Evolutionary conservation across 2,888 invertebrate genomes (phyloP), one percentile per base, ranked within the genome.

Genomic region (Orthosia incerta): DNA sequence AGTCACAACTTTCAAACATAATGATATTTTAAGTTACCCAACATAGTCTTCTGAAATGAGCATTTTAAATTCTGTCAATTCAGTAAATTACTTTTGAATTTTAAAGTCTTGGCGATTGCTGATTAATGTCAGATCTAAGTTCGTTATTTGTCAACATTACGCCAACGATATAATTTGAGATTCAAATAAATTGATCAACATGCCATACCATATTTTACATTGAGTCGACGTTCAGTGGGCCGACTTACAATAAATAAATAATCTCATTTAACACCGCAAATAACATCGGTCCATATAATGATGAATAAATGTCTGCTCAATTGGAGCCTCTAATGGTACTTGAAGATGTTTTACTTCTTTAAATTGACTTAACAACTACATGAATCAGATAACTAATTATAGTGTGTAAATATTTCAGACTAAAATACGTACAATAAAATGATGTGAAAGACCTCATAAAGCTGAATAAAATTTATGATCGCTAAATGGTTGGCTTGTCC

Each of bases 371-470:
- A 73, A 80, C 77, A 77, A 74, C 23, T 26, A 45, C 46, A 74
- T 73, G 80, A 77, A 81, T 79, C 77, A 74, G 75, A 68, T 61
- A 46, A 78, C 69, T 82, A 80, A 79, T 81, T 78, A 84, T 76
- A 81, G 69, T 68, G 69, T 68, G 68, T 70, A 74, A 79, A 80
- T 77, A 83, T 61, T 78, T 71, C 74, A 79, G 71, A 69, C 74
- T 79, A 71, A 82, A 84, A 83, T 74, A 78, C 66, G 53, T 31
- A 79, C 81, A 82, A 82, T 84, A 76, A 85, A 86, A 86, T 69
- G 65, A 80, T 78, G 86, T 87, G 88, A 89, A 84, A 89, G 88
- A 87, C 84, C 86, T 75, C 85, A 85, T 85, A 84, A 87, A 86
- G 79, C 77, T 78, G 57, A 85, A 84, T 84, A 85, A 84, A 86